These are phyloP conservation scores for Atlantisia rogersi DNA, from an alignment of 2,113 vertebrate genomes.

Conservation along the genomic window DNA sequence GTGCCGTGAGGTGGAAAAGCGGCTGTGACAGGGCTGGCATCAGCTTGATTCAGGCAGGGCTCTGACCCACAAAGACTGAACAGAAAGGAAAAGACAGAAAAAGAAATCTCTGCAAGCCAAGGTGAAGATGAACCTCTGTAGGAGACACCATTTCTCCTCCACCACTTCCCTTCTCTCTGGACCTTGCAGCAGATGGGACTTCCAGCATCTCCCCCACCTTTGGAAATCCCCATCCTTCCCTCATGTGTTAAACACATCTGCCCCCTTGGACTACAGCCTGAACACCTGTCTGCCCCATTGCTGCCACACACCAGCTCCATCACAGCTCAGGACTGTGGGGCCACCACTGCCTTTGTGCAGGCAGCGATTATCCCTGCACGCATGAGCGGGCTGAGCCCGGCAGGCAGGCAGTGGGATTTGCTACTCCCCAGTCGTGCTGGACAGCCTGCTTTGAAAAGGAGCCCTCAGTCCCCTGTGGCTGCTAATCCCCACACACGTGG, in stretches of 20 bases:
- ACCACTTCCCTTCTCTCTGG: neutral
- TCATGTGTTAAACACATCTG: accelerated
- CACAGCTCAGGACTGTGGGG: neutral
- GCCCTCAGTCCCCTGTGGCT: accelerated
- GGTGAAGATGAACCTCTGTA: neutral
- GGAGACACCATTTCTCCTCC: neutral
- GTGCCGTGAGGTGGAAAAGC: neutral
- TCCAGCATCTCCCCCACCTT: neutral
- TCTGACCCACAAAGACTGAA: neutral
- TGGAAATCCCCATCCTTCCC: neutral
- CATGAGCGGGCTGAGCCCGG: neutral
- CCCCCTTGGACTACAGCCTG: accelerated
- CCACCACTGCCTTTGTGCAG: neutral
- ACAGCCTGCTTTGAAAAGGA: neutral
- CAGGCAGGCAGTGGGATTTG: neutral
- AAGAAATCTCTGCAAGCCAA: neutral
- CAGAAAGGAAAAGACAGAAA: neutral
- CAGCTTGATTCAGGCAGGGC: slow-evolving; percentile 4
- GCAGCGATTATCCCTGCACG: neutral
- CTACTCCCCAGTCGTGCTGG: neutral
- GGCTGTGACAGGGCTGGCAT: slow-evolving; percentile 14
- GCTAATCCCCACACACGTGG: neutral
- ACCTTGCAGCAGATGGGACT: accelerated
- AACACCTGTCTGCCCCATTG: accelerated
- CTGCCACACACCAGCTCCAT: accelerated